Evolutionary conservation across 2,113 vertebrate species (phyloP).

Genomic region (Willisornis vidua): DNA sequence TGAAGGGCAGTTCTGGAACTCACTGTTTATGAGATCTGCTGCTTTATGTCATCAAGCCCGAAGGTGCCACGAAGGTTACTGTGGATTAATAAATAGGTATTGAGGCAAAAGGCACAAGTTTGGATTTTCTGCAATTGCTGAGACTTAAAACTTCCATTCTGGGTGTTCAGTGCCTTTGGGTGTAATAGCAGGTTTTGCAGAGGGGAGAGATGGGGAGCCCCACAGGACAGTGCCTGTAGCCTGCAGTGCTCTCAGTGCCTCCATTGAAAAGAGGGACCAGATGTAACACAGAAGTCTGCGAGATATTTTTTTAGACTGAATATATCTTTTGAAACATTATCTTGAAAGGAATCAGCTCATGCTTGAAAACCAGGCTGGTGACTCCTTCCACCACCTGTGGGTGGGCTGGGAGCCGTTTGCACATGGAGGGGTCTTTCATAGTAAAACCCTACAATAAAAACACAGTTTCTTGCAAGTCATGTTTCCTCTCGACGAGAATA

Average conservation of each 20-base stretch:
- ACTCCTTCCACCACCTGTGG: not conserved
- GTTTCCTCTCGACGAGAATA: not conserved
- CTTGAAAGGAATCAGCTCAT: not conserved
- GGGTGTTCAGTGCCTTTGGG: not conserved
- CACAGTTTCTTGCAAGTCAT: not conserved
- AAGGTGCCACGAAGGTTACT: not conserved
- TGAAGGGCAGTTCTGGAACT: not conserved
- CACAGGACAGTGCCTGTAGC: not conserved
- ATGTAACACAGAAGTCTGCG: not conserved
- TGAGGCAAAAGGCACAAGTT: not conserved
- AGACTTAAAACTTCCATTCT: not conserved
- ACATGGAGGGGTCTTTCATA: not conserved
- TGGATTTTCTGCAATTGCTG: not conserved
- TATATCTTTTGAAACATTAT: not conserved
- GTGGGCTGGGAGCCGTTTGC: not conserved
- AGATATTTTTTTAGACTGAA: not conserved
- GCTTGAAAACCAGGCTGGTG: not conserved
- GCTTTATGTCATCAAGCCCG: not conserved
- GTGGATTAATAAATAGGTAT: rapidly evolving
- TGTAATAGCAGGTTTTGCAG: not conserved
- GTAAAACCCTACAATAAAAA: not conserved
- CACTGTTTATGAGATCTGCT: not conserved
- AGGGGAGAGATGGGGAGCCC: not conserved
- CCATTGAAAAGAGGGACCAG: not conserved
- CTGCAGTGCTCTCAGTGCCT: not conserved